Percentiles rank a stretch among this genome's conserved stretches.
phyloP scores from a whole-genome alignment of 2,113 vertebrate species.

The Syngnathus scovelli region DNA sequence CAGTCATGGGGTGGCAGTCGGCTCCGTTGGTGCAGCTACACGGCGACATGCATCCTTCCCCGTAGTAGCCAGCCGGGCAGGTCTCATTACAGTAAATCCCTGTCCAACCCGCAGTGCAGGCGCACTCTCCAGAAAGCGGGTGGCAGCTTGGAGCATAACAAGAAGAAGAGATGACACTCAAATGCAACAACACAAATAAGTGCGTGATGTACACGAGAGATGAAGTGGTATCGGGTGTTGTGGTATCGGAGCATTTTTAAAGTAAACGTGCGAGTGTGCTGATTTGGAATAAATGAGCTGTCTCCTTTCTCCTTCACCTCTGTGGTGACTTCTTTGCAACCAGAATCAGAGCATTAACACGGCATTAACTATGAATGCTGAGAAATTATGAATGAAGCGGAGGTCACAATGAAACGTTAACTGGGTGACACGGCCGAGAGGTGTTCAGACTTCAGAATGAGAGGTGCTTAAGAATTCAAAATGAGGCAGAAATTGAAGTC shows the following conservation, averaged over 20 bases:
- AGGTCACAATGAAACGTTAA: constrained; percentile 67
- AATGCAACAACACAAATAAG: constrained; percentile 34
- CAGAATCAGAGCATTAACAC: constrained; percentile 68
- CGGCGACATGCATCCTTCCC: constrained; percentile 78
- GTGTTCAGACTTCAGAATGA: constrained; percentile 61
- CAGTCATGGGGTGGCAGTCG: constrained; percentile 86
- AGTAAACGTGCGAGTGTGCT: constrained; percentile 1
- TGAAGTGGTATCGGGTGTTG: neutral
- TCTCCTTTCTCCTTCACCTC: constrained; percentile 60
- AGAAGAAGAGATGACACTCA: constrained; percentile 37
- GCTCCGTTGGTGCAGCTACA: constrained; percentile 89
- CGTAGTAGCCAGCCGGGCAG: constrained; percentile 83
- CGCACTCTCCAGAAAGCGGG: constrained; percentile 90
- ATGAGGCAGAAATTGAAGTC: constrained; percentile 29
- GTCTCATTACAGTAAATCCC: constrained; percentile 93
- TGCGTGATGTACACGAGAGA: neutral
- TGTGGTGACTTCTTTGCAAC: constrained; percentile 59
- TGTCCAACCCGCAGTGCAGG: constrained; percentile 88
- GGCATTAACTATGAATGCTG: constrained; percentile 69
- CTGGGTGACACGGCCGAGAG: constrained; percentile 57
- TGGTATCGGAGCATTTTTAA: neutral
- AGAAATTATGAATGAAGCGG: constrained; percentile 72
- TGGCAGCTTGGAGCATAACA: constrained; percentile 80
- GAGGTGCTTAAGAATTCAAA: constrained; percentile 34
- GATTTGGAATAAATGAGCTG: constrained; percentile 54